Evolutionary conservation across 2,113 vertebrate genomes (phyloP), one percentile per base, ranked within the genome.

Genomic region (Pterocles orientalis): DNA sequence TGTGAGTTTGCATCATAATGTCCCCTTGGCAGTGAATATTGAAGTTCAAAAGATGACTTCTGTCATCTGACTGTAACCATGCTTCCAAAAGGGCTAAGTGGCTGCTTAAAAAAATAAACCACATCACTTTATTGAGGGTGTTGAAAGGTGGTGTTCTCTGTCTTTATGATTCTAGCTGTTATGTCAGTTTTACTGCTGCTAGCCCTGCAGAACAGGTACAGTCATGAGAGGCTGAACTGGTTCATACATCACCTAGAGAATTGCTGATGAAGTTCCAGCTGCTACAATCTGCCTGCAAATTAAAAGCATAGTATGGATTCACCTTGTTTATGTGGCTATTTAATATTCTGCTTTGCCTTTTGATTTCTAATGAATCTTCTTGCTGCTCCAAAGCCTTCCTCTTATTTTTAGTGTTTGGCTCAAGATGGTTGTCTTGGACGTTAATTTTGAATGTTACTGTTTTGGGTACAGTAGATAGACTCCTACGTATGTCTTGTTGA

Each of bases 301-400:
- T 90, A 71, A 82, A 90, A 90, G 41, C 75, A 23, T 43, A n/a
- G 71, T 31, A 77, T 2, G 11, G 39, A 83, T 92, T 88, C 48
- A 78, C 86, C 65, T 86, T 96, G 54, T 81, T 94, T 69, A 75
- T 82, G 45, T 93, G 57, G 10, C 76, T 88, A 2, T 82, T 96
- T 92, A 83, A 64, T 94, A 64, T 81, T 95, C 76, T 79, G 24
- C 56, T 82, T 95, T 80, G 68, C 76, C 34, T 91, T 95, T 92
- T 86, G 71, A 57, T 93, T 94, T 88, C 60, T 86, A 36, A 92
- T 81, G 88, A 82, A 62, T 83, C 64, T 79, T 10, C 39, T 50
- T 88, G 18, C 54, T 79, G 34, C 69, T 92, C 33, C 29, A 45
- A 83, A 86, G 61, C 28, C 12, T 78, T 71, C 31, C 21, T 71